A percentile compares a stretch with the other conserved stretches of the same genome.
Evolutionary conservation across 2,797 vertebrate genomes (phyloP).

Genomic region (Manis pentadactyla): DNA sequence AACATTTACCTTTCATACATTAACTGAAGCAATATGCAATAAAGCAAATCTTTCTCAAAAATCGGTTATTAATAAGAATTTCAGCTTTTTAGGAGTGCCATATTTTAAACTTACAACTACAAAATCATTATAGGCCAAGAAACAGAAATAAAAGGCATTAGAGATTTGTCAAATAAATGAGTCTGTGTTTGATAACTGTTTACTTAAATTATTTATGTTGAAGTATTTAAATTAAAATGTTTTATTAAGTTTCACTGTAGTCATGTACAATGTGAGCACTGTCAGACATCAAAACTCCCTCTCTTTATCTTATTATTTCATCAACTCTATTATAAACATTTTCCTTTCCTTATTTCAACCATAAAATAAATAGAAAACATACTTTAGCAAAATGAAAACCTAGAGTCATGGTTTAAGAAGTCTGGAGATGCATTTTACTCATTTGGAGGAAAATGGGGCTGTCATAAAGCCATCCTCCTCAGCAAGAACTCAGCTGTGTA

Average conservation of each 20-base stretch:
- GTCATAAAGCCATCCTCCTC: not conserved
- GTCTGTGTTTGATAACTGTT: not conserved
- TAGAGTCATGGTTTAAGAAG: not conserved
- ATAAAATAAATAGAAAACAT: constrained; percentile 47
- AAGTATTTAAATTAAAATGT: constrained; percentile 21
- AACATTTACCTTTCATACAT: not conserved
- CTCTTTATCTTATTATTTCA: not conserved
- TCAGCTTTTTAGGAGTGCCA: not conserved
- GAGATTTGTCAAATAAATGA: constrained; percentile 42
- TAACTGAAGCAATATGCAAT: not conserved
- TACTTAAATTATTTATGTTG: constrained; percentile 7
- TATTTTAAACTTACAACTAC: not conserved
- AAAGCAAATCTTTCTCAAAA: constrained; percentile 2
- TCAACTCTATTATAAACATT: constrained; percentile 29
- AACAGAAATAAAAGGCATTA: constrained; percentile 34
- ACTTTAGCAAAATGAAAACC: constrained; percentile 1
- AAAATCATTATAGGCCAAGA: not conserved
- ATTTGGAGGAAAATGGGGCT: not conserved
- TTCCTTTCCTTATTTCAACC: constrained; percentile 42
- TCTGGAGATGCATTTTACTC: not conserved
- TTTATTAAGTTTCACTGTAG: constrained; percentile 44
- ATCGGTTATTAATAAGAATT: not conserved
- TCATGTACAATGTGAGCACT: constrained; percentile 55
- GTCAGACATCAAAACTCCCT: not conserved
- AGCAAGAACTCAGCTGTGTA: not conserved